Conservation (phyloP, 2,113 vertebrate genomes). For the Cinclus cinclus region DNA sequence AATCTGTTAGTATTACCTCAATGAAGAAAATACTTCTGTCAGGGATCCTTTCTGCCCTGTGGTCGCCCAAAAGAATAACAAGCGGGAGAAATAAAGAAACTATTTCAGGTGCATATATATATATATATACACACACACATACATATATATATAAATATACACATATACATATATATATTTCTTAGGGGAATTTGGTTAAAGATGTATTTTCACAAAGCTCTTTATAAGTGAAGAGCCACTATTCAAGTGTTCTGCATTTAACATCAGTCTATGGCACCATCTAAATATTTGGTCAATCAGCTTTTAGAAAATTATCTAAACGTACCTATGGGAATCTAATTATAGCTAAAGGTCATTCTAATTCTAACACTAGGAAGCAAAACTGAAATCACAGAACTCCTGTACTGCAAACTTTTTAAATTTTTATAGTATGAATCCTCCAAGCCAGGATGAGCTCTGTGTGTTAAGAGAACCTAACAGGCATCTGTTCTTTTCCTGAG, state of each 20-base stretch:
- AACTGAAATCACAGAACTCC: neutral
- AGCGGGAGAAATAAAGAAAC: conserved; percentile 52
- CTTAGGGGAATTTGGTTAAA: neutral
- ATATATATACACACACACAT: neutral
- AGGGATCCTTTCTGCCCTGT: conserved; percentile 45
- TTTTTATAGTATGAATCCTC: neutral
- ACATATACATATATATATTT: too few relatives aligned
- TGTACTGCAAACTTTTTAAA: neutral
- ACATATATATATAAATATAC: too few relatives aligned
- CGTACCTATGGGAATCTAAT: neutral
- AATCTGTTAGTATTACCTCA: conserved; percentile 60
- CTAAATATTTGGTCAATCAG: conserved; percentile 65
- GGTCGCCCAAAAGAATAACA: conserved; percentile 5
- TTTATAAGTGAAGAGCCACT: conserved; percentile 27
- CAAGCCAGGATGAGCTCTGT: neutral
- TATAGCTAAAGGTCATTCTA: conserved; percentile 35
- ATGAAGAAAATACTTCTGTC: conserved; percentile 53
- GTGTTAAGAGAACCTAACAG: neutral
- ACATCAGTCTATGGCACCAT: conserved; percentile 28
- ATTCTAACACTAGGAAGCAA: neutral
- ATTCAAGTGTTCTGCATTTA: conserved; percentile 31
- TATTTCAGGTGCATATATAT: neutral
- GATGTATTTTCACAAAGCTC: conserved; percentile 33
- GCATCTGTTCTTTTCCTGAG: neutral
- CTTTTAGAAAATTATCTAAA: conserved; percentile 57